These are phyloP conservation scores for Meandrusa payeni DNA, from an alignment of 2,888 invertebrate genomes.

Conservation along the genomic window DNA sequence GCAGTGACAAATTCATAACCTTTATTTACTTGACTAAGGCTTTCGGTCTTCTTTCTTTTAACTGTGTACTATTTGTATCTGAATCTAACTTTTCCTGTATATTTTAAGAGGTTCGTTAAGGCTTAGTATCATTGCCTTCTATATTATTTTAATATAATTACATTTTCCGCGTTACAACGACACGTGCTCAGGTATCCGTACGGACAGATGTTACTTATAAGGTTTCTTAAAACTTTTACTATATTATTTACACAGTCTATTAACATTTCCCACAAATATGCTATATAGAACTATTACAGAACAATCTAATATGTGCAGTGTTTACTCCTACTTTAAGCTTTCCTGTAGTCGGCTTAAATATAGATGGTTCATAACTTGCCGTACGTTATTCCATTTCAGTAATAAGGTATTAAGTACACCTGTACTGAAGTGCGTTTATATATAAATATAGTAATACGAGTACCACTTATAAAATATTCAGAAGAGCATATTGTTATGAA, in stretches of 20 bases:
- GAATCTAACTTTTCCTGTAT: too few relatives aligned
- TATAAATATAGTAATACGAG: background rate
- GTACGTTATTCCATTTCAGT: background rate
- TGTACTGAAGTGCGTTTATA: background rate
- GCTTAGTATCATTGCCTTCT: background rate
- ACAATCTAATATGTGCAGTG: conserved; percentile 4
- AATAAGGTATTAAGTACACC: background rate
- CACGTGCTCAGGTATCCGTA: conserved; percentile 37
- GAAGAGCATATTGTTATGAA: background rate
- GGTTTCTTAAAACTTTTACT: conserved; percentile 71
- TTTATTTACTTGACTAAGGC: too few relatives aligned
- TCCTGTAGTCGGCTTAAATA: background rate
- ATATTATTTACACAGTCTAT: conserved; percentile 54
- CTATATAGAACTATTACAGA: conserved; percentile 16
- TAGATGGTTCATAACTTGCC: background rate
- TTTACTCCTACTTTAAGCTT: background rate
- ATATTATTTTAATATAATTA: background rate
- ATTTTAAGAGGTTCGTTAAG: too few relatives aligned
- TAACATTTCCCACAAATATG: conserved; percentile 42
- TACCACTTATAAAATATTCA: background rate
- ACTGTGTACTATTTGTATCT: too few relatives aligned
- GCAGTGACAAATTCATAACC: too few relatives aligned
- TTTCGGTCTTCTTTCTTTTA: too few relatives aligned
- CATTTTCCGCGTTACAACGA: conserved; percentile 15
- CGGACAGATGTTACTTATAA: conserved; percentile 49